phyloP scores from a whole-genome alignment of 2,797 vertebrate species.

The Podargus strigoides region DNA sequence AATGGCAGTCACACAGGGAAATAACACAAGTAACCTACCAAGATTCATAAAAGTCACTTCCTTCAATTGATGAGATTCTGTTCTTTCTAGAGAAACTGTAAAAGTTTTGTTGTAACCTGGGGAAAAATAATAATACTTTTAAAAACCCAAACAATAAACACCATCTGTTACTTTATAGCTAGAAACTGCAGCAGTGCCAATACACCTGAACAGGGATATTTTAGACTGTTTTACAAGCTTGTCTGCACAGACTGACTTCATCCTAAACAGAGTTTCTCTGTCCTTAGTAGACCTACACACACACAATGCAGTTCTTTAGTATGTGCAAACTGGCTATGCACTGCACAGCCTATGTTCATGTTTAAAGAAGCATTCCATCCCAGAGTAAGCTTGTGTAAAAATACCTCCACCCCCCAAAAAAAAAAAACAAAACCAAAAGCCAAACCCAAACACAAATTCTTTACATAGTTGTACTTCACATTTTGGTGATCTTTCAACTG shows the following conservation, averaged over 20 bases:
- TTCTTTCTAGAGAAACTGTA: slow-evolving; percentile 74
- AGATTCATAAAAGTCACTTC: slow-evolving; percentile 85
- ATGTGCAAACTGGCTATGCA: neutral
- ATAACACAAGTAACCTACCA: slow-evolving; percentile 73
- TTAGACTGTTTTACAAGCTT: neutral
- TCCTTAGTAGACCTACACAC: neutral
- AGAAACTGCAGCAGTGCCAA: neutral
- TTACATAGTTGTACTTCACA: neutral
- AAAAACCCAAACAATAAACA: neutral
- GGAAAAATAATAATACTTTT: neutral
- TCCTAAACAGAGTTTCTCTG: neutral
- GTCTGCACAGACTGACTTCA: neutral
- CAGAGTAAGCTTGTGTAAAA: neutral
- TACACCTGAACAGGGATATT: neutral
- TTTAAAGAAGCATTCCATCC: neutral
- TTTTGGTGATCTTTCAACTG: neutral
- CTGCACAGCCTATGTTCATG: neutral
- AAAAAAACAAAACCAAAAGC: no score
- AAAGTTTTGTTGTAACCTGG: slow-evolving; percentile 90
- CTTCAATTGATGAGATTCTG: slow-evolving; percentile 41
- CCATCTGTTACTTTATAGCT: neutral
- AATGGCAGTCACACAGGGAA: neutral
- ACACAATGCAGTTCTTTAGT: neutral
- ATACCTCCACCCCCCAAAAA: neutral
- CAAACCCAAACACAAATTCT: neutral